These are phyloP conservation scores for Drosophila multiciliata DNA, from an alignment of 2,888 invertebrate genomes.

Conservation along the genomic window DNA sequence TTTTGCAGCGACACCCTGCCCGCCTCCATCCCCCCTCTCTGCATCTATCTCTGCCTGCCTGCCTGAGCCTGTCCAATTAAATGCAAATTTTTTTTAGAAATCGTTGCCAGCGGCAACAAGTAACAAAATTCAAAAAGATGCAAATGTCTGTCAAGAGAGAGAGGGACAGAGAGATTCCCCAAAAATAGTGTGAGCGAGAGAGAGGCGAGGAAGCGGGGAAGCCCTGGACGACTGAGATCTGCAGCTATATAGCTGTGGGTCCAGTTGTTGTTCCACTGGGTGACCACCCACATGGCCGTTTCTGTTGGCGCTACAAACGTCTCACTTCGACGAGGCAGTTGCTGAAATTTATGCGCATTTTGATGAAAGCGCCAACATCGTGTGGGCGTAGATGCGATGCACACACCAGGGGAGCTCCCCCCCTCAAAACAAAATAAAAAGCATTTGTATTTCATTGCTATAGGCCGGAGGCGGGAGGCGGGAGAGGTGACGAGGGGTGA, in stretches of 20 bases:
- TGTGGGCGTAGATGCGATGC: slow-evolving; percentile 64
- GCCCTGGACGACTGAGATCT: slow-evolving; percentile 3
- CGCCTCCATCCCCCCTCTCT: slow-evolving; percentile 4
- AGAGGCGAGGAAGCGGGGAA: neutral
- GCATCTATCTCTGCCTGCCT: neutral
- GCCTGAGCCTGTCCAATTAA: slow-evolving; percentile 67
- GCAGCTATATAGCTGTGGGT: slow-evolving; percentile 17
- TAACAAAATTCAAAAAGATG: slow-evolving; percentile 61
- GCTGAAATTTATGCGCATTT: slow-evolving; percentile 76
- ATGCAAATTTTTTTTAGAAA: slow-evolving; percentile 80
- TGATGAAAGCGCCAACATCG: slow-evolving; percentile 69
- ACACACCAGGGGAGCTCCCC: slow-evolving; percentile 5
- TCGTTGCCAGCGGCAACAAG: slow-evolving; percentile 57
- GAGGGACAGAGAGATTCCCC: slow-evolving; percentile 2
- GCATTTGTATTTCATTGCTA: slow-evolving; percentile 25
- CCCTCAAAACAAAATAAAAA: neutral
- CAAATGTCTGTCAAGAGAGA: slow-evolving; percentile 52
- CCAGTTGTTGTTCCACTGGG: slow-evolving; percentile 49
- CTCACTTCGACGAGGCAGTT: slow-evolving; percentile 65
- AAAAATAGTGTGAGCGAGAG: neutral
- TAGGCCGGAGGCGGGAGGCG: neutral
- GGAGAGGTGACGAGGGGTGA: no score
- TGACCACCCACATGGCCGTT: slow-evolving; percentile 72
- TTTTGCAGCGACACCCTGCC: slow-evolving; percentile 1
- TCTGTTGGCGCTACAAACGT: slow-evolving; percentile 72